Evolutionary conservation across 2,888 invertebrate genomes (phyloP).

Genomic region (Andrena haemorrhoa): DNA sequence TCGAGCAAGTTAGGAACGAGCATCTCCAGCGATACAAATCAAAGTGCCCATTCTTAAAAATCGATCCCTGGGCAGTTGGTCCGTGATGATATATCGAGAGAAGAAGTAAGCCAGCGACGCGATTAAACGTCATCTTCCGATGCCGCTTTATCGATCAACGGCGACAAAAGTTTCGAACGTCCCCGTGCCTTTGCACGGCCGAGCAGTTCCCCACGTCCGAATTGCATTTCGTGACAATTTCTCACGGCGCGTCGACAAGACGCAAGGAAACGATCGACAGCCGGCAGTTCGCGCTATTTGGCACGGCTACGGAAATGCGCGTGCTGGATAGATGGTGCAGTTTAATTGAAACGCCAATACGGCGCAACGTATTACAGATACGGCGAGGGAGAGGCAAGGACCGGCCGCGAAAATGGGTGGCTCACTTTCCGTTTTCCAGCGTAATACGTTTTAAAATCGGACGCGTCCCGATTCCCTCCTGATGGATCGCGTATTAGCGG

Average conservation of each 20-base stretch:
- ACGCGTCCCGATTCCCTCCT: conserved; percentile 7
- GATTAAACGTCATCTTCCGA: conserved; percentile 32
- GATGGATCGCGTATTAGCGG: conserved; percentile 30
- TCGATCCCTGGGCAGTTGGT: not conserved
- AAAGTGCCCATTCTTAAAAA: not conserved
- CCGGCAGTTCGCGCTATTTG: conserved; percentile 58
- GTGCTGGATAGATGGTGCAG: conserved; percentile 60
- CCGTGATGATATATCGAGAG: not conserved
- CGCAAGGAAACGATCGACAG: conserved; percentile 52
- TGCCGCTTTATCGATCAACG: conserved; percentile 41
- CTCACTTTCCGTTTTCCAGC: conserved; percentile 20
- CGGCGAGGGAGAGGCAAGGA: not conserved
- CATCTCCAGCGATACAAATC: too few relatives aligned
- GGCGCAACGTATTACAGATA: conserved; percentile 14
- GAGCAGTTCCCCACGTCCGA: conserved; percentile 9
- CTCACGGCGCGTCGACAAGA: conserved; percentile 35
- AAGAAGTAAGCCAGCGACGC: not conserved
- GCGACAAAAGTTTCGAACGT: conserved; percentile 1
- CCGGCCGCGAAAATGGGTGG: not conserved
- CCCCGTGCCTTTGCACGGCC: not conserved
- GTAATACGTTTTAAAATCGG: conserved; percentile 1
- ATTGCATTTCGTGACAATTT: conserved; percentile 46
- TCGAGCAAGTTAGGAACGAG: too few relatives aligned
- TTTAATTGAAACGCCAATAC: conserved; percentile 72
- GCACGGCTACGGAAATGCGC: conserved; percentile 61